These are phyloP conservation scores for Aplysina aerophoba DNA, from an alignment of 37 sponge, comb jelly and placozoan genomes.

Conservation along the genomic window DNA sequence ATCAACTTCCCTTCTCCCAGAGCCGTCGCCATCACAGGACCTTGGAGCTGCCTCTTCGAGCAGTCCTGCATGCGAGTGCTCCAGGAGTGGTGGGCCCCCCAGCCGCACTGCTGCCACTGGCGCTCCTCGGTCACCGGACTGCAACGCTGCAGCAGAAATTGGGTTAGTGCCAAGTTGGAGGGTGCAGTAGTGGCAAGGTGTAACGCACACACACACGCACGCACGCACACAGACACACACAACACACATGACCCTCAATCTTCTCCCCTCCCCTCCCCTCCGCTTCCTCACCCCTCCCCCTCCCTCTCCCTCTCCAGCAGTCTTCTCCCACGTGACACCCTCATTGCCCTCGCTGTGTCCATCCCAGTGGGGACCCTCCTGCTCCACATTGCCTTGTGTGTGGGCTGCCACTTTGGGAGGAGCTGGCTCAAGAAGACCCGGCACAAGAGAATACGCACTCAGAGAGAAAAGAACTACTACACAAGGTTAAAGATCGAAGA, in stretches of 20 bases:
- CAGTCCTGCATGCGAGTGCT: no score
- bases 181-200: no score
- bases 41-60: no score
- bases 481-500: conserved; percentile 2
- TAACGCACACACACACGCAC: neutral
- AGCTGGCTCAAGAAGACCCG: neutral
- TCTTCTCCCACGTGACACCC: neutral
- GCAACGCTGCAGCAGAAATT: no score
- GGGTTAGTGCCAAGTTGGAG: no score
- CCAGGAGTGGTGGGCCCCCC: no score
- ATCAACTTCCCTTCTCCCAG: no score
- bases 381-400: conserved; percentile 5
- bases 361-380: neutral
- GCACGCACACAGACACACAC: conserved; percentile 7
- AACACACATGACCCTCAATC: neutral
- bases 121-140: no score
- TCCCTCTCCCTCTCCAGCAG: neutral
- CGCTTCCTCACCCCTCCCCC: neutral
- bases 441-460: neutral
- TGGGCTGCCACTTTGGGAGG: no score
- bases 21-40: no score
- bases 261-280: neutral
- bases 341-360: neutral
- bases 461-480: conserved; percentile 19
- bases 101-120: no score